These are phyloP conservation scores for Catharus ustulatus DNA, from an alignment of 2,797 vertebrate genomes.

Conservation along the genomic window DNA sequence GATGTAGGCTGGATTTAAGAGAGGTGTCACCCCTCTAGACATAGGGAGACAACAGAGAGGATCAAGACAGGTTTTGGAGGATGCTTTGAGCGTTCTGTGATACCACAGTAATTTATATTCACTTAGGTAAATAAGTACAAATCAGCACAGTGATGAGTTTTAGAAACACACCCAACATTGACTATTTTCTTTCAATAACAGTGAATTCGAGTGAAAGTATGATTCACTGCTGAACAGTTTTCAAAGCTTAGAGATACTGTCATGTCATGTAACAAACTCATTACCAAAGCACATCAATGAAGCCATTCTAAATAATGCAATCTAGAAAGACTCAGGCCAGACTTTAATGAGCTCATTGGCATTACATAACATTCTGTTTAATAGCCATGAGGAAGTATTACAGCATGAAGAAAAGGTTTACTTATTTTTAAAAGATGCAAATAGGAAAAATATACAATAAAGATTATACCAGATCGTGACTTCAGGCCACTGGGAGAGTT, in stretches of 20 bases:
- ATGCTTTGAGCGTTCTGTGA: neutral
- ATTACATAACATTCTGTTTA: neutral
- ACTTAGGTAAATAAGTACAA: neutral
- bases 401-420: neutral
- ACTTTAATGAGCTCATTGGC: neutral
- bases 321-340: neutral
- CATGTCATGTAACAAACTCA: neutral
- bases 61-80: neutral
- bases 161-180: neutral
- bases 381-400: neutral
- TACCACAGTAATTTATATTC: neutral
- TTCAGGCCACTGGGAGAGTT: constrained; percentile 28
- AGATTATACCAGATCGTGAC: constrained; percentile 74
- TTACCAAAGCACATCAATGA: neutral
- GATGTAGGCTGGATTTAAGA: neutral
- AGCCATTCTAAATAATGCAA: neutral
- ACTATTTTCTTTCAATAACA: neutral
- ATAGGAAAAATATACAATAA: neutral
- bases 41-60: neutral
- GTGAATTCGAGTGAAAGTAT: neutral
- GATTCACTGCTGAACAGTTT: neutral
- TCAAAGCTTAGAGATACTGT: neutral
- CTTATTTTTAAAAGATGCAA: neutral
- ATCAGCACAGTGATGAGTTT: neutral
- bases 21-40: neutral